Evolutionary conservation across 2,888 invertebrate genomes (phyloP), one percentile per base, ranked within the genome.

Genomic region (Masnerella sp.): DNA sequence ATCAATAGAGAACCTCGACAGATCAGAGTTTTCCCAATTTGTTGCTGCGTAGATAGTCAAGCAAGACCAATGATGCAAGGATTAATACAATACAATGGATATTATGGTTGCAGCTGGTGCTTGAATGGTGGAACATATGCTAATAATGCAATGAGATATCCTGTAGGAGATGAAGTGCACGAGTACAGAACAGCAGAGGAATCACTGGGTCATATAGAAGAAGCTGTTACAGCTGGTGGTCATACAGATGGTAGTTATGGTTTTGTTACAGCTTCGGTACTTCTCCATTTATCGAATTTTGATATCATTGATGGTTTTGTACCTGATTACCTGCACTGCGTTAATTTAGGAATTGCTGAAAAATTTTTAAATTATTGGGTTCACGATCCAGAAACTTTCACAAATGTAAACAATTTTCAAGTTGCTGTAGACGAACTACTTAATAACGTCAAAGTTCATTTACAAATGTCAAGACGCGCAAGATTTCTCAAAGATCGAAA

Each of bases 331-430:
- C 11, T 45, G 65, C 76, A 78, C 34, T 52, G 22, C 30, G 68
- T 74, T 22, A 30, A 51, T 8, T 61, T 74, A 12, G 73, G 76
- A 9, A 52, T 70, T 8, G 62, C 58, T 25, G 25, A 69, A n/a
- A 68, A 71, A 25, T 74, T 76, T 30, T 45, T 59, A 9, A 14
- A 38, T n/a, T 59, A 62, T 18, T 69, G 62, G 69, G 20, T 69
- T 9, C 14, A 59, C 1, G 47, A 20, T 12, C 43, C 32, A n/a
- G 5, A 7, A 2, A 30, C 5, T 3, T 30, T 9, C n/a, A 30
- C 30, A 9, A 2, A 9, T 30, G 9, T 9, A 30, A 9, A 4
- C 2, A 3, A 30, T 30, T n/a, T n/a, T 30, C n/a, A n/a, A 25
- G 15, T 9, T 20, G 12, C 17, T 20, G 12, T 56, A 9, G 30